A percentile compares a stretch with the other conserved stretches of the same genome.
phyloP scores from a whole-genome alignment of 2,797 vertebrate genomes.

The Sitta carolinensis region DNA sequence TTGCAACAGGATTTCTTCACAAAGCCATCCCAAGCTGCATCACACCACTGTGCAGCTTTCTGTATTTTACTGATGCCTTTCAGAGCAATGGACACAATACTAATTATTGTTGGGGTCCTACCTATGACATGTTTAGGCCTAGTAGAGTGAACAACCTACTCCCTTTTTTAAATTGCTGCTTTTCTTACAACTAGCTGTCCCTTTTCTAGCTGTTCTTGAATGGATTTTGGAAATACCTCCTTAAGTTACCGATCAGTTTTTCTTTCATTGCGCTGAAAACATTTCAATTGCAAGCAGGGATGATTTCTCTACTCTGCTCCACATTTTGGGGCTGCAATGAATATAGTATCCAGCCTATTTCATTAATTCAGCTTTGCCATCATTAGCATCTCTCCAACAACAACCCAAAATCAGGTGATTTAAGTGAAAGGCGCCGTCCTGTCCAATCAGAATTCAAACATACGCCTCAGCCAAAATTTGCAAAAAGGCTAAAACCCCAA shows the following conservation, averaged over 20 bases:
- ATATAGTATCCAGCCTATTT: background rate
- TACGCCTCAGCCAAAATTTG: background rate
- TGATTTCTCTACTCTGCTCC: background rate
- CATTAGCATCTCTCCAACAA: background rate
- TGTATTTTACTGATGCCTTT: background rate
- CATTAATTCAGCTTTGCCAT: background rate
- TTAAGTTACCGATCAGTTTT: background rate
- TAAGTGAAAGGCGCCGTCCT: background rate
- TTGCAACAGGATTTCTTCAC: background rate
- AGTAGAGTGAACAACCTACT: background rate
- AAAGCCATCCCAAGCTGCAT: background rate
- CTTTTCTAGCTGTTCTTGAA: background rate
- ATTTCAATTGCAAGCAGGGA: background rate
- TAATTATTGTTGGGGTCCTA: background rate
- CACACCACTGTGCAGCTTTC: background rate
- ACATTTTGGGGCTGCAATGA: fast-evolving
- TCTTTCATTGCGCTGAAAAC: background rate
- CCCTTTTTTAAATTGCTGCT: background rate
- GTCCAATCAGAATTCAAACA: background rate
- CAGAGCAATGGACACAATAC: background rate
- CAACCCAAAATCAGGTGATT: background rate
- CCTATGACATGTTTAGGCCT: background rate
- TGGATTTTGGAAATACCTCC: background rate
- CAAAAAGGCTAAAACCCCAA: background rate
- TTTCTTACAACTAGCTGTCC: background rate